phyloP scores from a whole-genome alignment of 2,797 vertebrate species.

The Falco columbarius region DNA sequence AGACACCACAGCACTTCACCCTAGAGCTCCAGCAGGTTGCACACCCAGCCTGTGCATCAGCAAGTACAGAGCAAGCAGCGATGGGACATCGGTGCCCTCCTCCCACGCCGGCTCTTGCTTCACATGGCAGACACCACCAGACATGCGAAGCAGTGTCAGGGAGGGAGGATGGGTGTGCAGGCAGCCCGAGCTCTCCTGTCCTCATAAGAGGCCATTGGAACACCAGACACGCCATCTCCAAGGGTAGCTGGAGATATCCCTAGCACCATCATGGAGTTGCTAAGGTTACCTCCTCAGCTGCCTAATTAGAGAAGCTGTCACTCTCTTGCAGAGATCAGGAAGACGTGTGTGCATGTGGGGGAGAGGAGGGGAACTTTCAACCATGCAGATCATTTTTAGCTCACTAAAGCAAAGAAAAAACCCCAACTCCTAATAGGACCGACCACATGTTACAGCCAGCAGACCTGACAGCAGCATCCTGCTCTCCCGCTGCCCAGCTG shows the following conservation, averaged over 20 bases:
- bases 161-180: fast-evolving
- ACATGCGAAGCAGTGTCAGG: fast-evolving
- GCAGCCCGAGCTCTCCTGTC: neutral
- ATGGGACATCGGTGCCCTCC: fast-evolving
- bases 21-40: neutral
- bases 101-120: neutral
- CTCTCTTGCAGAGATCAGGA: slow-evolving; percentile 41
- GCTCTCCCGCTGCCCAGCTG: fast-evolving
- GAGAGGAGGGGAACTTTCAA: neutral
- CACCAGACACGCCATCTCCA: neutral
- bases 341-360: neutral
- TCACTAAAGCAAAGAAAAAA: neutral
- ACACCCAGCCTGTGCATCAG: neutral
- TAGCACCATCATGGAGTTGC: slow-evolving; percentile 59
- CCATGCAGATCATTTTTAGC: neutral
- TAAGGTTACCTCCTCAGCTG: slow-evolving; percentile 73
- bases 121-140: neutral
- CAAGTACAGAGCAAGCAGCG: neutral
- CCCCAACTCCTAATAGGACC: neutral
- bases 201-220: neutral
- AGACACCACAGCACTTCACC: neutral
- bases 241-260: slow-evolving; percentile 20
- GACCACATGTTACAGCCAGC: neutral
- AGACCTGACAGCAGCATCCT: neutral
- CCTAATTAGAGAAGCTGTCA: slow-evolving; percentile 70